Conservation (phyloP, 2,888 invertebrate species). For the Diaprepes abbreviatus region DNA sequence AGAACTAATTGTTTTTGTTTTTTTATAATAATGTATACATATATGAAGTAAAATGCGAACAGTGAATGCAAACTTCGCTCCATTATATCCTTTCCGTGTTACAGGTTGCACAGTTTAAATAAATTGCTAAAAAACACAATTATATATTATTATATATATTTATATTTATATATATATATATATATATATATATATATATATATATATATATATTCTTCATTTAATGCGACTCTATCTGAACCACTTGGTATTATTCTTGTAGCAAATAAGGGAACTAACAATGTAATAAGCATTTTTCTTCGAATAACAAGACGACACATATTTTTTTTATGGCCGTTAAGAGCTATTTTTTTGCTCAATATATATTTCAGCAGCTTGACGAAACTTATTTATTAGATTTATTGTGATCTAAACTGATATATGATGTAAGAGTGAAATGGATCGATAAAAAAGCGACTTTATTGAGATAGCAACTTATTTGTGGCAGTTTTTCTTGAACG, state of each 20-base stretch:
- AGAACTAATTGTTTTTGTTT: no score
- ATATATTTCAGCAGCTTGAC: not conserved
- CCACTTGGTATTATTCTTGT: conserved; percentile 7
- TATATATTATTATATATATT: no score
- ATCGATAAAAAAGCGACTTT: not conserved
- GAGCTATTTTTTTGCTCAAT: not conserved
- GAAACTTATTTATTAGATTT: not conserved
- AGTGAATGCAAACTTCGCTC: no score
- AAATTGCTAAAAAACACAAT: no score
- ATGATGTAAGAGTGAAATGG: not conserved
- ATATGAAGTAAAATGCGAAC: no score
- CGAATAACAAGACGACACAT: not conserved
- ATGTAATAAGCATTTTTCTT: not conserved
- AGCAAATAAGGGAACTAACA: not conserved
- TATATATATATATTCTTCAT: no score
- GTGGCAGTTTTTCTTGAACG: not conserved
- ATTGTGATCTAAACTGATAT: not conserved
- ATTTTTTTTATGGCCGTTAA: conserved; percentile 3
- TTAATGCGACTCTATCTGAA: no score
- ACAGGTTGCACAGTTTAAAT: no score
- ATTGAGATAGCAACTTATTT: not conserved
- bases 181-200: no score
- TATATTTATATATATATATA: no score
- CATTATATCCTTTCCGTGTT: no score
- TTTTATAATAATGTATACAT: no score